Percentiles rank a stretch among this genome's conserved stretches.
These are phyloP conservation scores for Solen grandis DNA, from an alignment of 1,140 invertebrate genomes.

Conservation along the genomic window DNA sequence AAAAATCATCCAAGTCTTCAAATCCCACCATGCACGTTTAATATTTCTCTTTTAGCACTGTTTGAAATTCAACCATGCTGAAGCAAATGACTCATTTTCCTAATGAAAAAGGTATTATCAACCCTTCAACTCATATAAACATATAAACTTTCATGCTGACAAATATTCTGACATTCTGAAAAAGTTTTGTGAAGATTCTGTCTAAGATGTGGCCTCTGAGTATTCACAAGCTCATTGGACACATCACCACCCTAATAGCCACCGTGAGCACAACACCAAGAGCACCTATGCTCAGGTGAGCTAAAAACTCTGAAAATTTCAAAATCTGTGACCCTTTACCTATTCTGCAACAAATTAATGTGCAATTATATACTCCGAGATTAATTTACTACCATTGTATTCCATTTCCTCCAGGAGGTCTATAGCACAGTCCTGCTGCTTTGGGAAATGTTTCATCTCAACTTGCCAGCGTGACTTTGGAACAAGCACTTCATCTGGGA, in stretches of 20 bases:
- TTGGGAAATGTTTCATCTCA: slow-evolving; percentile 95
- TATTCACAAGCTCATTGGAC: background rate
- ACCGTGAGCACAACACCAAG: no score
- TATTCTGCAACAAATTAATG: no score
- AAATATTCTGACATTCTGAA: no score
- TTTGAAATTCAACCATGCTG: background rate
- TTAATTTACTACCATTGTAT: slow-evolving; percentile 89
- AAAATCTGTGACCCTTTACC: no score
- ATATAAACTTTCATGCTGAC: no score
- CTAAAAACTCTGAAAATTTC: no score
- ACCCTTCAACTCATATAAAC: no score
- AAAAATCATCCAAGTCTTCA: background rate
- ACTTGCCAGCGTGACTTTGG: slow-evolving; percentile 85
- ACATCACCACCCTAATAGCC: no score
- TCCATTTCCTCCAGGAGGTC: slow-evolving; percentile 96
- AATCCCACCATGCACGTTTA: background rate
- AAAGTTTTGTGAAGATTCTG: no score
- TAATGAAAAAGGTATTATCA: background rate
- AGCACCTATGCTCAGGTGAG: no score
- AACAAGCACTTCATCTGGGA: slow-evolving; percentile 95
- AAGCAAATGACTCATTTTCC: background rate
- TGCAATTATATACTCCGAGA: no score
- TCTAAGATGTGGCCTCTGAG: no score
- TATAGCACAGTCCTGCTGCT: slow-evolving; percentile 95
- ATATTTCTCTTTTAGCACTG: background rate